A percentile compares a stretch with the other conserved stretches of the same genome.
Evolutionary conservation across 2,888 invertebrate genomes (phyloP).

Genomic region (Ectemnius continuus): DNA sequence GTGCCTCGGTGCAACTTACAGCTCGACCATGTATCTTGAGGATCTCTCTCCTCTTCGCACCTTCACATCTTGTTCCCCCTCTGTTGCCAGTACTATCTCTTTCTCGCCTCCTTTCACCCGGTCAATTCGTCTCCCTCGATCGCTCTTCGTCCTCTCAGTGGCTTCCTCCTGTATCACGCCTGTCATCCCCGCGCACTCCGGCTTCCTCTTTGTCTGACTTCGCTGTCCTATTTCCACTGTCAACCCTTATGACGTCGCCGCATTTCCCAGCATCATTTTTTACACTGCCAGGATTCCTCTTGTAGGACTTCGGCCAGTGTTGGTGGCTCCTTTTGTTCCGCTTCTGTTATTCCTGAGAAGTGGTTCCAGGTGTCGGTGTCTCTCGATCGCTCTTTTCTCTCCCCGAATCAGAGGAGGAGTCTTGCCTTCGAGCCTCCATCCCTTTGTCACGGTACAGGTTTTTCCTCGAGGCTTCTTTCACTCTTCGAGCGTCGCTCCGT

Average conservation of each 20-base stretch:
- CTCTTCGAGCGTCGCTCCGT: no score
- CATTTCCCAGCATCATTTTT: no score
- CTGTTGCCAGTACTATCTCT: not conserved
- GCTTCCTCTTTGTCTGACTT: conserved; percentile 10
- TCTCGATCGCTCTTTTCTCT: no score
- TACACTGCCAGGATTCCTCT: no score
- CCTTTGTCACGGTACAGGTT: no score
- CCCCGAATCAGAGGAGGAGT: no score
- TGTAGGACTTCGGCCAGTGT: no score
- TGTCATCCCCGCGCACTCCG: not conserved
- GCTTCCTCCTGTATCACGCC: conserved; percentile 4
- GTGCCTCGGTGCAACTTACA: conserved; percentile 19
- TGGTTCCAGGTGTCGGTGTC: no score
- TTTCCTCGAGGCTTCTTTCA: no score
- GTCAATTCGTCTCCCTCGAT: not conserved
- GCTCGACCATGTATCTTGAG: conserved; percentile 34
- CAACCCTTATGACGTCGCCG: not conserved
- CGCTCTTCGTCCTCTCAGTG: not conserved
- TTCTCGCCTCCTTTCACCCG: not conserved
- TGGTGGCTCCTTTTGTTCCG: no score
- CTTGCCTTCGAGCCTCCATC: no score
- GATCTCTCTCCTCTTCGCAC: conserved; percentile 24
- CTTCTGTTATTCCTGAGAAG: no score
- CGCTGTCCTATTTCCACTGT: conserved; percentile 14
- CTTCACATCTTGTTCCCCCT: conserved; percentile 26